Base-by-base conservation (phyloP, 2,113 vertebrate species). In the Amia ocellicauda region DNA sequence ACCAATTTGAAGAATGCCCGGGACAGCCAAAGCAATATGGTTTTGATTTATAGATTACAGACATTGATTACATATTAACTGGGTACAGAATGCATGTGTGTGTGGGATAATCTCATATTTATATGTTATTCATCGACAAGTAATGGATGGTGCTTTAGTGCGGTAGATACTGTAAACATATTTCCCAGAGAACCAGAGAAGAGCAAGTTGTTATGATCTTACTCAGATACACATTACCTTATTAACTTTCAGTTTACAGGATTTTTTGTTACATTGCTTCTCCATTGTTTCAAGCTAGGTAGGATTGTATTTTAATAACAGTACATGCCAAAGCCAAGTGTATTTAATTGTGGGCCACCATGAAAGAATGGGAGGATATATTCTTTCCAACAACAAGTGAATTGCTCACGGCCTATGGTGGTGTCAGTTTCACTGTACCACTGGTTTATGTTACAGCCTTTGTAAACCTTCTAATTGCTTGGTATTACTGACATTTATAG, bases 401-500 rank as follows among this genome's bases (percentile, higher is more conserved):
- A 89, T 82, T 87, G 87, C 83, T 85, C 83, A 83, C 86, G 84
- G 85, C 82, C 89, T 85, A 86, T 86, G 85, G 81, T 73, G 0
- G 86, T 91, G 88, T 92, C 87, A 82, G 89, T 91, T 92, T 90
- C 86, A 84, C 85, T 83, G 77, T 85, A 88, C 89, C 85, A 80
- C 87, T 86, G 89, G 87, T 88, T 91, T 90, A 88, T 89, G 86
- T 92, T 91, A 92, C 90, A 89, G 77, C 69, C 79, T 83, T 88
- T 88, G 90, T 89, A 86, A 91, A 90, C 87, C 86, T 86, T 85
- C 88, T 91, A 91, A 91, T 92, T 92, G 87, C 88, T 82, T 79
- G 74, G 78, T 83, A 83, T 80, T 83, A 77, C 85, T 88, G 89
- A 91, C 89, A 89, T 91, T 91, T 90, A 89, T 89, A 88, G 87